A percentile compares a stretch with the other conserved stretches of the same genome.
Evolutionary conservation across 2,888 invertebrate species (phyloP).

Genomic region (Scaptomyza reducta): DNA sequence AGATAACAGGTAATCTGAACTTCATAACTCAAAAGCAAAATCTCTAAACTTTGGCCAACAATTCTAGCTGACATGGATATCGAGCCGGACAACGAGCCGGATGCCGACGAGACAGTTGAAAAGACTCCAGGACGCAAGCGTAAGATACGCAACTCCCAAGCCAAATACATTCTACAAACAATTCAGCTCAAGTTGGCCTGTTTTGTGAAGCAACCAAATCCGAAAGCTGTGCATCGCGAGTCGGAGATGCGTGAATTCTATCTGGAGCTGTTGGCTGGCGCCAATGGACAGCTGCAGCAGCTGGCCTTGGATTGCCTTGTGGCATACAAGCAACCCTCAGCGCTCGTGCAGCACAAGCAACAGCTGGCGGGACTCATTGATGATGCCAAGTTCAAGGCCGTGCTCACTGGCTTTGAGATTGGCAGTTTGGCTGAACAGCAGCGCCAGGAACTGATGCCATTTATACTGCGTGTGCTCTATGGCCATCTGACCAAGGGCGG

Average conservation of each 20-base stretch:
- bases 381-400: conserved; percentile 94
- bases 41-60: no score
- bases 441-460: conserved; percentile 89
- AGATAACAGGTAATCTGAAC: conserved; percentile 51
- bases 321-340: conserved; percentile 91
- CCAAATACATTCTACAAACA: conserved; percentile 79
- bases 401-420: conserved; percentile 92
- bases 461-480: conserved; percentile 92
- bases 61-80: conserved; percentile 24
- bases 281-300: conserved; percentile 92
- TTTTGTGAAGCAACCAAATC: conserved; percentile 92
- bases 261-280: conserved; percentile 91
- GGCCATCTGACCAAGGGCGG: conserved; percentile 93
- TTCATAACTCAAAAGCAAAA: no score
- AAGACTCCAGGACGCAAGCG: conserved; percentile 15
- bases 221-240: conserved; percentile 91
- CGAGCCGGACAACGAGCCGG: neutral
- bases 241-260: conserved; percentile 90
- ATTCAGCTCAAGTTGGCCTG: conserved; percentile 89
- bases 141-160: conserved; percentile 52
- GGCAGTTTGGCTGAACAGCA: conserved; percentile 90
- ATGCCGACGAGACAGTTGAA: conserved; percentile 71
- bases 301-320: conserved; percentile 93
- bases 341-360: conserved; percentile 91
- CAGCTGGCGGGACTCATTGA: conserved; percentile 92